Conservation (phyloP, 2,797 vertebrate genomes). For the Poeciliopsis paucimaculata region DNA sequence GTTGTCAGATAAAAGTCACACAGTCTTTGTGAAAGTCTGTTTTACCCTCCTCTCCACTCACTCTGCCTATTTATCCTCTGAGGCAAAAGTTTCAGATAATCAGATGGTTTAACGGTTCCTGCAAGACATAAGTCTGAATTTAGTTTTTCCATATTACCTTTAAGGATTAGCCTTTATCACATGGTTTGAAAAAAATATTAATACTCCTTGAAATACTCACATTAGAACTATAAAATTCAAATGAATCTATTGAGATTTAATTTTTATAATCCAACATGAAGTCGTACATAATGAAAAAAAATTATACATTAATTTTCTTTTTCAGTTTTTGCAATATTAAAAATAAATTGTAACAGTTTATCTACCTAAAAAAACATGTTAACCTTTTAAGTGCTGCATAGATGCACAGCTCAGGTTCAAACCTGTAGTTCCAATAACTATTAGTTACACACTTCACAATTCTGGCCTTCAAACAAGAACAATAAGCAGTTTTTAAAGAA, state of each 20-base stretch:
- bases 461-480: background rate
- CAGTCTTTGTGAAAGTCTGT: slow-evolving; percentile 22
- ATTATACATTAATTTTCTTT: background rate
- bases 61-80: background rate
- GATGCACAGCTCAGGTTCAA: background rate
- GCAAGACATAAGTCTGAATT: too few relatives aligned
- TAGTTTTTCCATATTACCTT: too few relatives aligned
- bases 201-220: too few relatives aligned
- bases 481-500: background rate
- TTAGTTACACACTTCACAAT: too few relatives aligned
- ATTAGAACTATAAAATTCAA: too few relatives aligned
- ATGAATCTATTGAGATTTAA: background rate
- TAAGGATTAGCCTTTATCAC: too few relatives aligned
- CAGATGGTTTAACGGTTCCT: background rate
- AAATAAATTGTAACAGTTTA: background rate
- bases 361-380: background rate
- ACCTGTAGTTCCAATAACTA: background rate
- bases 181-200: too few relatives aligned
- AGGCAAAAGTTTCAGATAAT: slow-evolving; percentile 1
- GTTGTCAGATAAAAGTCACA: background rate
- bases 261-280: background rate
- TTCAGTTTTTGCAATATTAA: background rate
- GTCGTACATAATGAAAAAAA: background rate
- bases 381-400: background rate
- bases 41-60: background rate